Conservation (phyloP, 2,888 invertebrate genomes). For the Caenorhabditis sp. region DNA sequence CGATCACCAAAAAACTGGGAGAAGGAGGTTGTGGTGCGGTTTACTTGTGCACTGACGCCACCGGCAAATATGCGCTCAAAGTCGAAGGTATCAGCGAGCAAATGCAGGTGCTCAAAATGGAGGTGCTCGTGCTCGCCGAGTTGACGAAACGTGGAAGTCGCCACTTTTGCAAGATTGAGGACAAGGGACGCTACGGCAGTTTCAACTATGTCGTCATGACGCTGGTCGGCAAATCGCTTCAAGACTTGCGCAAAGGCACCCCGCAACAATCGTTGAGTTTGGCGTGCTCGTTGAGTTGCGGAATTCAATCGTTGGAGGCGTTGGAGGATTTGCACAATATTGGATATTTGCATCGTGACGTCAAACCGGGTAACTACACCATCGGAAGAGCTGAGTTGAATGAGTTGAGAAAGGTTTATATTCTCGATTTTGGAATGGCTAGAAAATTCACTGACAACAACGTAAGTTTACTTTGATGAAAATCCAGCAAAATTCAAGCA, state of each 20-base stretch:
- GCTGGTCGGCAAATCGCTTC: conserved; percentile 61
- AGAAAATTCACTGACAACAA: conserved; percentile 57
- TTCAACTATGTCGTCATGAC: conserved; percentile 70
- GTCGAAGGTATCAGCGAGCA: conserved; percentile 60
- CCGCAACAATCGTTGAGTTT: conserved; percentile 43
- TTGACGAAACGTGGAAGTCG: conserved; percentile 61
- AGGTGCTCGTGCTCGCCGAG: conserved; percentile 65
- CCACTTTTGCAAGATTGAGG: conserved; percentile 69
- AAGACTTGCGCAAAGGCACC: conserved; percentile 50
- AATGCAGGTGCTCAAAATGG: conserved; percentile 67
- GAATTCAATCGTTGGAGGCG: conserved; percentile 53
- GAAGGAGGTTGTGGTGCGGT: conserved; percentile 68
- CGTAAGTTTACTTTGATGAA: conserved; percentile 7
- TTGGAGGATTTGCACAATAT: conserved; percentile 63
- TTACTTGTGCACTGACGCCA: conserved; percentile 54
- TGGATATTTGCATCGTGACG: conserved; percentile 60
- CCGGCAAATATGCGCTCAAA: conserved; percentile 65
- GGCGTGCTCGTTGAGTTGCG: conserved; percentile 46
- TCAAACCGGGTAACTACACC: conserved; percentile 60
- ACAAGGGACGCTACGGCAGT: conserved; percentile 63
- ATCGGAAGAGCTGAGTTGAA: conserved; percentile 52
- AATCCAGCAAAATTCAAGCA: background rate
- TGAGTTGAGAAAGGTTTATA: conserved; percentile 55
- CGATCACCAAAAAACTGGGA: conserved; percentile 63
- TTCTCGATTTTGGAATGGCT: conserved; percentile 58